Conservation (phyloP, 2,888 invertebrate species). For the Cephus rjabovi region DNA sequence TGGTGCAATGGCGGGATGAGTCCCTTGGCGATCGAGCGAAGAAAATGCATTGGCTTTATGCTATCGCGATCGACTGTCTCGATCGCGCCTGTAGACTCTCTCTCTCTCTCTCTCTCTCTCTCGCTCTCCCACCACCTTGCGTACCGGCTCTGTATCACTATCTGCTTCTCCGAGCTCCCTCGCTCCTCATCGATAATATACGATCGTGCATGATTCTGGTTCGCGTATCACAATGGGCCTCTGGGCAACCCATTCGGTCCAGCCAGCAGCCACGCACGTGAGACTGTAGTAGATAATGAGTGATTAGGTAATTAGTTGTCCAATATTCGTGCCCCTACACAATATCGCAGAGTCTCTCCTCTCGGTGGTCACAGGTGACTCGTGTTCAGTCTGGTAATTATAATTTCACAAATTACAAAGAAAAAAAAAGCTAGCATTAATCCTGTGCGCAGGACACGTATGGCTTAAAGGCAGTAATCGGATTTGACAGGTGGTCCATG, state of each 20-base stretch:
- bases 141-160: background rate
- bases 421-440: background rate
- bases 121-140: constrained; percentile 15
- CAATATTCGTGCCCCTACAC: constrained; percentile 47
- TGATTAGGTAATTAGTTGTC: constrained; percentile 60
- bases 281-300: constrained; percentile 55
- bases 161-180: constrained; percentile 6
- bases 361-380: background rate
- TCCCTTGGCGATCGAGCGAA: constrained; percentile 14
- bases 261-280: constrained; percentile 21
- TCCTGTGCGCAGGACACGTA: background rate
- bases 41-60: constrained; percentile 11
- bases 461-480: background rate
- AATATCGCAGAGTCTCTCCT: background rate
- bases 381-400: background rate
- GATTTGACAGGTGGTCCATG: background rate
- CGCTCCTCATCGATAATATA: constrained; percentile 38
- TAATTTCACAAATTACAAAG: background rate
- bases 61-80: background rate
- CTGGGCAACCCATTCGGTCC: constrained; percentile 37
- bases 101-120: constrained; percentile 34
- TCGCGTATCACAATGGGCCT: constrained; percentile 48
- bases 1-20: background rate
- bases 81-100: background rate
- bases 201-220: constrained; percentile 51